A percentile compares a stretch with the other conserved stretches of the same genome.
Evolutionary conservation across 2,797 vertebrate species (phyloP).

Genomic region (Phyllotis vaccarum): DNA sequence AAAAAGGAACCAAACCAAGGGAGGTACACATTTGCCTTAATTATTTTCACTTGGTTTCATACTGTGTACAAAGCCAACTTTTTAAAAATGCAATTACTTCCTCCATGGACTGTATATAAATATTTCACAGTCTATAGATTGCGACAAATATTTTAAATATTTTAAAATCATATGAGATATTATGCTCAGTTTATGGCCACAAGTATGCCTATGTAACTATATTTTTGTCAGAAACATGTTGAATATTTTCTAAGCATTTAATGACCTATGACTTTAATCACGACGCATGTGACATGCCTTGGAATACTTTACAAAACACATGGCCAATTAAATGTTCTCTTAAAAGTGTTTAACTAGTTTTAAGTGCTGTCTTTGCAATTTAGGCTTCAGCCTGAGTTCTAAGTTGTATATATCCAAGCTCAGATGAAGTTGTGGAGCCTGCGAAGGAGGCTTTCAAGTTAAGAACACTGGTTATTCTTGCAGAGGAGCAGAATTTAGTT

Average conservation of each 20-base stretch:
- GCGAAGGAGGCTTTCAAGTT: neutral
- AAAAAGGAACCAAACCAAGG: slow-evolving; percentile 21
- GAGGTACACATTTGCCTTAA: neutral
- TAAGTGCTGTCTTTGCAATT: neutral
- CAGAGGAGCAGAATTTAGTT: neutral
- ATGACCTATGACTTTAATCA: neutral
- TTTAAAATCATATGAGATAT: slow-evolving; percentile 1
- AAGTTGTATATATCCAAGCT: neutral
- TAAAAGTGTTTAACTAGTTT: neutral
- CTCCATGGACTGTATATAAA: neutral
- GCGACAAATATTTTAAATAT: neutral
- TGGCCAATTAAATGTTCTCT: neutral
- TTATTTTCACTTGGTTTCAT: slow-evolving; percentile 33
- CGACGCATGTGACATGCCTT: neutral
- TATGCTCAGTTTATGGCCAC: neutral
- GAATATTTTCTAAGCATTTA: neutral
- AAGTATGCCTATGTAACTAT: neutral
- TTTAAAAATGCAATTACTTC: neutral
- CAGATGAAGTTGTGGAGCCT: neutral
- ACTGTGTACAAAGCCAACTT: neutral
- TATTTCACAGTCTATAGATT: neutral
- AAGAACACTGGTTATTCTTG: neutral
- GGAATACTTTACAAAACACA: slow-evolving; percentile 4
- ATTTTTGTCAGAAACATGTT: neutral
- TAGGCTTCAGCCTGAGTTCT: neutral